Conservation (phyloP, 2,888 invertebrate genomes). For the Drymonia ruficornis region DNA sequence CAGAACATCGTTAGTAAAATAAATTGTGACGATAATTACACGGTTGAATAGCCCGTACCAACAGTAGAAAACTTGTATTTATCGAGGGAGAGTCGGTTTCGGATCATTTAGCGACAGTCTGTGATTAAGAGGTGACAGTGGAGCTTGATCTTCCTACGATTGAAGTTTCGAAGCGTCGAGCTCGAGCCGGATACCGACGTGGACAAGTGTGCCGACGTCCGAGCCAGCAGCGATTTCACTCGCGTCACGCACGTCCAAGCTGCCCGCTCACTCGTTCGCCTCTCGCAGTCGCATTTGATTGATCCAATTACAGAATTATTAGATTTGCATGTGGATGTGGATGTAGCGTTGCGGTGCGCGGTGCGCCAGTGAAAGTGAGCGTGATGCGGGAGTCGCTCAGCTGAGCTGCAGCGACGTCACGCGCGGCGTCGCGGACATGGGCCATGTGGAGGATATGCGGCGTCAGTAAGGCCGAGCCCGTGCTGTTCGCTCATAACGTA, state of each 20-base stretch:
- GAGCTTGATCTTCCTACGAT: conserved; percentile 27
- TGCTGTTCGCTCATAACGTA: conserved; percentile 63
- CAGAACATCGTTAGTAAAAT: conserved; percentile 48
- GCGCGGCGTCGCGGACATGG: conserved; percentile 74
- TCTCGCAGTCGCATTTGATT: conserved; percentile 54
- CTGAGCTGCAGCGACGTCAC: conserved; percentile 65
- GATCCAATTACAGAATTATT: conserved; percentile 63
- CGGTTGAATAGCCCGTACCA: conserved; percentile 42
- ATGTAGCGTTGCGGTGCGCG: conserved; percentile 36
- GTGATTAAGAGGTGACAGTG: conserved; percentile 41
- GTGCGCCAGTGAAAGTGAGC: conserved; percentile 73
- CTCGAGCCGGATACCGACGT: conserved; percentile 61
- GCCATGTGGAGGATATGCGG: conserved; percentile 83
- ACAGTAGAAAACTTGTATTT: conserved; percentile 37
- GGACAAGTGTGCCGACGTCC: conserved; percentile 70
- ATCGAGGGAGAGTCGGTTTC: conserved; percentile 40
- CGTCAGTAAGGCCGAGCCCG: conserved; percentile 78
- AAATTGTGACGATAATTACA: conserved; percentile 49
- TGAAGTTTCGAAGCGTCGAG: conserved; percentile 41
- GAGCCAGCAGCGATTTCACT: conserved; percentile 71
- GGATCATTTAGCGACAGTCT: conserved; percentile 33
- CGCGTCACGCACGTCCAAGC: conserved; percentile 75
- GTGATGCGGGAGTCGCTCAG: conserved; percentile 66
- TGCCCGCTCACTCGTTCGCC: conserved; percentile 55
- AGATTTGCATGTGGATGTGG: conserved; percentile 64